Percentiles rank a stretch among this genome's conserved stretches.
Evolutionary conservation across 1,140 invertebrate species (phyloP).

Genomic region (Phenacoccus solenopsis): DNA sequence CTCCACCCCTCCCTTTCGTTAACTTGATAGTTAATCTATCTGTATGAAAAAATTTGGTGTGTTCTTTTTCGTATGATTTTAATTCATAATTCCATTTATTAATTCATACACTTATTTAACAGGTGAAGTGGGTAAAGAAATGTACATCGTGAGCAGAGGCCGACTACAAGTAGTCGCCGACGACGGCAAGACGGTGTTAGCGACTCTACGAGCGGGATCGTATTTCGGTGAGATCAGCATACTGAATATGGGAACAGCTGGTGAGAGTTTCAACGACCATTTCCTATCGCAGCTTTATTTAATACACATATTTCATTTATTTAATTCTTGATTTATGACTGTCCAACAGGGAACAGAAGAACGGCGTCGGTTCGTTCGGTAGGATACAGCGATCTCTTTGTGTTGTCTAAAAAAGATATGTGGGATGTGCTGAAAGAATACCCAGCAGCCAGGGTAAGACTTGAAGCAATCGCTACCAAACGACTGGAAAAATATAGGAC

Average conservation of each 20-base stretch:
- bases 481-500: conserved; percentile 91
- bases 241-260: conserved; percentile 98
- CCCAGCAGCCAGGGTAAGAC: conserved; percentile 83
- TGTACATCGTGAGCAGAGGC: conserved; percentile 98
- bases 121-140: conserved; percentile 97
- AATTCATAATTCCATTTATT: no score
- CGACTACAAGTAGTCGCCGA: conserved; percentile 91
- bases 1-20: no score
- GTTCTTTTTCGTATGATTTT: no score
- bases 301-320: no score
- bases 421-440: conserved; percentile 99
- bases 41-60: no score
- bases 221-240: conserved; percentile 99
- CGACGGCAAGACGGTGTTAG: conserved; percentile 92
- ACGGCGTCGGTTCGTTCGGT: conserved; percentile 94
- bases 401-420: conserved; percentile 97
- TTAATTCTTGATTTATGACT: conserved; percentile 19
- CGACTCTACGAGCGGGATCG: conserved; percentile 89
- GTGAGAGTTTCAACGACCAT: conserved; percentile 74
- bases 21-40: no score
- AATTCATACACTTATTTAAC: no score
- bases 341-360: conserved; percentile 78
- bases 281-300: no score
- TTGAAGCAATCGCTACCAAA: conserved; percentile 96
- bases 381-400: conserved; percentile 96